Percentiles rank a stretch among this genome's conserved stretches.
Evolutionary conservation across 2,113 vertebrate genomes (phyloP).

Genomic region (Sus scrofa): DNA sequence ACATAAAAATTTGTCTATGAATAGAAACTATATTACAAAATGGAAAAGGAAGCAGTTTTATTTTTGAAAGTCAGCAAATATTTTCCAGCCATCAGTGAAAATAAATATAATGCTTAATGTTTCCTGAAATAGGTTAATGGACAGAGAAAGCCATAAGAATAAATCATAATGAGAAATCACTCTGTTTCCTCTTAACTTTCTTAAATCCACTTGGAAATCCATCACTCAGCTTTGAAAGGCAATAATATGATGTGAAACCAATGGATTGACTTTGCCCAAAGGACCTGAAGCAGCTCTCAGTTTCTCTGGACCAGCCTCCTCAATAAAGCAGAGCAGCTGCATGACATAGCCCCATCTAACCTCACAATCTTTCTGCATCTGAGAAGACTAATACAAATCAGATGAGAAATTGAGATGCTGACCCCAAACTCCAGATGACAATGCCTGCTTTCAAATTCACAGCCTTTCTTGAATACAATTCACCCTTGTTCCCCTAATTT

Average conservation of each 20-base stretch:
- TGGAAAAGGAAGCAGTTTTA: neutral
- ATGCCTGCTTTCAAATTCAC: slow-evolving; percentile 69
- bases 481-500: slow-evolving; percentile 66
- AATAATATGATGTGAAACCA: neutral
- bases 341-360: neutral
- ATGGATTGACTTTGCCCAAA: neutral
- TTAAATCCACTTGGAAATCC: slow-evolving; percentile 26
- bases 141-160: neutral
- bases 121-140: neutral
- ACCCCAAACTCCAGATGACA: slow-evolving; percentile 64
- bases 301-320: neutral
- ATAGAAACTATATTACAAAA: neutral
- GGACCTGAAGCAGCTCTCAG: neutral
- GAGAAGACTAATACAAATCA: slow-evolving; percentile 62
- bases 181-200: slow-evolving; percentile 21
- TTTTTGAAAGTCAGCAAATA: slow-evolving; percentile 31
- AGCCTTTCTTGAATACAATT: slow-evolving; percentile 64
- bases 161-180: slow-evolving; percentile 12
- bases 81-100: neutral
- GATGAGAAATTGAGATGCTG: slow-evolving; percentile 69
- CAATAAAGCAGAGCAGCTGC: slow-evolving; percentile 7
- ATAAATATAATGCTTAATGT: slow-evolving; percentile 10
- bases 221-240: slow-evolving; percentile 13
- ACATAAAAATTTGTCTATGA: neutral
- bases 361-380: neutral